phyloP scores from a whole-genome alignment of 23 tunicate species.

The Diplosoma virens region DNA sequence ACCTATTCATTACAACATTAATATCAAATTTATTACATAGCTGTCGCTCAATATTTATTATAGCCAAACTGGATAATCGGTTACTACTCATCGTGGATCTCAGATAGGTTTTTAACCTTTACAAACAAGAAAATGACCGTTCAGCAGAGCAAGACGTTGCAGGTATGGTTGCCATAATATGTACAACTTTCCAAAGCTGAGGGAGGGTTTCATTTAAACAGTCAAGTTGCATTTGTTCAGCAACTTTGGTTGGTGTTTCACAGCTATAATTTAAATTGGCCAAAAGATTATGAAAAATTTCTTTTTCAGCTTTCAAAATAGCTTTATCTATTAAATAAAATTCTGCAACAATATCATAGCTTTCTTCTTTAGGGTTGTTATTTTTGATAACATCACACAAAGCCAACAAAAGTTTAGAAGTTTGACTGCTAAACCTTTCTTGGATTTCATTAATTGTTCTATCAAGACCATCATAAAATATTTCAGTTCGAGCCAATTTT shows the following conservation, averaged over 20 bases:
- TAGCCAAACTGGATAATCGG: slow-evolving; percentile 11
- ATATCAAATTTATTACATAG: neutral
- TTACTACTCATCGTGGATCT: slow-evolving; percentile 5
- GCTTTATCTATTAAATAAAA: neutral
- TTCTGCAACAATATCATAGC: neutral
- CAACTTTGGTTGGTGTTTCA: neutral
- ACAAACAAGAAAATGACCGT: slow-evolving; percentile 21
- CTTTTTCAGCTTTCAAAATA: slow-evolving; percentile 7
- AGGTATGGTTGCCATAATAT: slow-evolving; percentile 13
- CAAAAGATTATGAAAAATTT: neutral
- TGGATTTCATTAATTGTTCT: slow-evolving; percentile 3
- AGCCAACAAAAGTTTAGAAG: slow-evolving; percentile 1
- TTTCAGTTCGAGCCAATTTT: slow-evolving; percentile 6
- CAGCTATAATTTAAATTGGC: neutral
- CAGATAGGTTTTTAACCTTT: slow-evolving; percentile 19
- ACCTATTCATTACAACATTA: neutral
- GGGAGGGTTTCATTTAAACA: slow-evolving; percentile 14
- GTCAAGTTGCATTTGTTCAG: neutral
- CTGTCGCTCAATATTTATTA: slow-evolving; percentile 12
- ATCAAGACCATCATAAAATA: slow-evolving; percentile 6
- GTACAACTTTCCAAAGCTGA: neutral
- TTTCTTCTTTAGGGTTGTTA: neutral
- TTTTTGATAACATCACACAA: neutral
- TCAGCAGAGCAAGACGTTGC: slow-evolving; percentile 22
- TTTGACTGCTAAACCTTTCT: neutral